These are phyloP conservation scores for Malurus splendens DNA, from an alignment of 2,797 vertebrate genomes.

Conservation along the genomic window DNA sequence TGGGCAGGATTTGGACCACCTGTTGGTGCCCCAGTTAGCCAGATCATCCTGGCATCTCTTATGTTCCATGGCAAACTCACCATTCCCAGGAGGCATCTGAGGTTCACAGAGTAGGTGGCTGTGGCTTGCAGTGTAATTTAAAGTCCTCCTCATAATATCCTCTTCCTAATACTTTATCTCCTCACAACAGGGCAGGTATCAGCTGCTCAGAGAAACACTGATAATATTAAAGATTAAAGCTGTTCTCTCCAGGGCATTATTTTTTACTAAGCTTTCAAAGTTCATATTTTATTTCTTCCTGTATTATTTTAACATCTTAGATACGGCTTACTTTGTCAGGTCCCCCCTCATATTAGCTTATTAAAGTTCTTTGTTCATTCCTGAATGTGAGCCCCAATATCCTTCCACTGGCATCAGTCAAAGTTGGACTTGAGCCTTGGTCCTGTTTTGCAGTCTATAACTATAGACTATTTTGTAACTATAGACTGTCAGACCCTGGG, in stretches of 20 bases:
- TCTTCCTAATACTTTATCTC: neutral
- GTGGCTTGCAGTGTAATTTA: neutral
- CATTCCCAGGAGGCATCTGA: neutral
- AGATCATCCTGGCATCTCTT: neutral
- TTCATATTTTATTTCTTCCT: neutral
- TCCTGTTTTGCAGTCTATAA: neutral
- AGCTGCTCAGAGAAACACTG: neutral
- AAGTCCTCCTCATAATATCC: neutral
- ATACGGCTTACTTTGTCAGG: neutral
- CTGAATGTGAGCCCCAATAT: accelerated
- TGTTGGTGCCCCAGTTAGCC: neutral
- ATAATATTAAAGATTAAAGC: neutral
- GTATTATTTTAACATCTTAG: neutral
- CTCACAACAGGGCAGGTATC: neutral
- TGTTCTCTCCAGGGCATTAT: neutral
- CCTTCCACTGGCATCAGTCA: neutral
- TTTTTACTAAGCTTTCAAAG: conserved; percentile 12
- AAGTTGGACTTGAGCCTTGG: neutral
- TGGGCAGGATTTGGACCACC: neutral
- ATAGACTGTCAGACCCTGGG: accelerated
- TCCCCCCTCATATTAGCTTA: neutral
- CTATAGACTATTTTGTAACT: neutral
- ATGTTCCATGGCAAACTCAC: neutral
- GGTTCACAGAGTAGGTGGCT: neutral
- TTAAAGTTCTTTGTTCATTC: neutral